Evolutionary conservation across 30 jellyfish, hydroid and myxozoan species (phyloP).

Genomic region (Pelagia noctiluca): DNA sequence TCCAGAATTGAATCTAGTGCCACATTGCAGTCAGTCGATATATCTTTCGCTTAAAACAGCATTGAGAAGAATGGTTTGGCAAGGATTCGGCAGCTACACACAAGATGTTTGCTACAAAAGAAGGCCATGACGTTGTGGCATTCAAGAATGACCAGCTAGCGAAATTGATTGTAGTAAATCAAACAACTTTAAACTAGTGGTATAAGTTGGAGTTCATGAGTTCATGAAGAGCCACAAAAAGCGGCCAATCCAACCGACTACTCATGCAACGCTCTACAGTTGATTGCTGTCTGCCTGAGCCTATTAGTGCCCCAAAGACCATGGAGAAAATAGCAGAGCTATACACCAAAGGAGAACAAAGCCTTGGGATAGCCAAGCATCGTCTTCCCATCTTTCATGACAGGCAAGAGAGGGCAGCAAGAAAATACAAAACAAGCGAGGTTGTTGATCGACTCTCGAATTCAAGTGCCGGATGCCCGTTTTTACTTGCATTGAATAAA

Average conservation of each 20-base stretch:
- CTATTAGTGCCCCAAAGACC: neutral
- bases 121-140: neutral
- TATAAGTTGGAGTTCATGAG: neutral
- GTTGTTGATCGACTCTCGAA: neutral
- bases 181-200: neutral
- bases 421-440: conserved; percentile 2
- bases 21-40: neutral
- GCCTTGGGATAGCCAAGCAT: conserved; percentile 12
- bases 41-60: neutral
- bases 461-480: neutral
- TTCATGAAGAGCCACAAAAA: neutral
- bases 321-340: conserved; percentile 1
- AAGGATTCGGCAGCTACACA: neutral
- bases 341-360: neutral
- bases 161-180: neutral
- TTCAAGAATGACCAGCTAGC: neutral
- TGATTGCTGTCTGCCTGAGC: conserved; percentile 1
- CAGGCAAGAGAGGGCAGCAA: neutral
- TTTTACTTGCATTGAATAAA: too few relatives aligned
- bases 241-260: neutral
- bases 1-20: neutral
- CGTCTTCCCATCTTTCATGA: conserved; percentile 1
- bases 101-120: neutral
- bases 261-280: neutral
- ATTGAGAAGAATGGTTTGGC: neutral